phyloP scores from a whole-genome alignment of 2,113 vertebrate genomes.

The Abramis brama region DNA sequence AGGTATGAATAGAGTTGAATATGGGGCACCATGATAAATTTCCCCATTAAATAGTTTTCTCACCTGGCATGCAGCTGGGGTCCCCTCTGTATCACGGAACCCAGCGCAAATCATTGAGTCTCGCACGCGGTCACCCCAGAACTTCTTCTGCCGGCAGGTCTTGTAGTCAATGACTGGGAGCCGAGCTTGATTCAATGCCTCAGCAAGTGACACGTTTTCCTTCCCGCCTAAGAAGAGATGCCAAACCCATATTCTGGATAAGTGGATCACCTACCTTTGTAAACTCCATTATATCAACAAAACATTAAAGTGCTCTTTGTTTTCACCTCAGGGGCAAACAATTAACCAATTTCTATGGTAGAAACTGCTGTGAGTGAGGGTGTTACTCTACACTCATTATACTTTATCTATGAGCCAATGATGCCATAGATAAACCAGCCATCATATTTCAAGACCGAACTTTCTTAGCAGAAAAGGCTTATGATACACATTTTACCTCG shows the following conservation, averaged over 20 bases:
- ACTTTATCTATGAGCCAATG: not conserved
- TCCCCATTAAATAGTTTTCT: not conserved
- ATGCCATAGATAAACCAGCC: not conserved
- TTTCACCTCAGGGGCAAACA: not conserved
- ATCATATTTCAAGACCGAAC: not conserved
- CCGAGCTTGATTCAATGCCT: conserved; percentile 76
- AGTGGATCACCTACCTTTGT: not conserved
- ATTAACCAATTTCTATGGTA: not conserved
- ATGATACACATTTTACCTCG: conserved; percentile 59
- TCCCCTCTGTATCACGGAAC: conserved; percentile 72
- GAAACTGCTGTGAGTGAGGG: not conserved
- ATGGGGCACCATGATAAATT: not conserved
- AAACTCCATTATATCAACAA: not conserved
- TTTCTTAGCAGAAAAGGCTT: not conserved
- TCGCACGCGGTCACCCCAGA: conserved; percentile 79
- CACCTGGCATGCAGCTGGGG: conserved; percentile 81
- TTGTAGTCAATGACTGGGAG: conserved; percentile 77
- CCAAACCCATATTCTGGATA: not conserved
- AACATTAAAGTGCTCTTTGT: not conserved
- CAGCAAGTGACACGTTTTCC: conserved; percentile 73
- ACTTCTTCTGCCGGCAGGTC: conserved; percentile 77
- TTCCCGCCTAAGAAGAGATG: conserved; percentile 68
- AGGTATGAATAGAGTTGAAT: not conserved
- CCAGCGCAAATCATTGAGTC: conserved; percentile 81
- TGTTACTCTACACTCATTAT: not conserved